Percentiles rank a stretch among this genome's conserved stretches.
These are phyloP conservation scores for Argopecten irradians DNA, from an alignment of 1,140 invertebrate species.

Conservation along the genomic window DNA sequence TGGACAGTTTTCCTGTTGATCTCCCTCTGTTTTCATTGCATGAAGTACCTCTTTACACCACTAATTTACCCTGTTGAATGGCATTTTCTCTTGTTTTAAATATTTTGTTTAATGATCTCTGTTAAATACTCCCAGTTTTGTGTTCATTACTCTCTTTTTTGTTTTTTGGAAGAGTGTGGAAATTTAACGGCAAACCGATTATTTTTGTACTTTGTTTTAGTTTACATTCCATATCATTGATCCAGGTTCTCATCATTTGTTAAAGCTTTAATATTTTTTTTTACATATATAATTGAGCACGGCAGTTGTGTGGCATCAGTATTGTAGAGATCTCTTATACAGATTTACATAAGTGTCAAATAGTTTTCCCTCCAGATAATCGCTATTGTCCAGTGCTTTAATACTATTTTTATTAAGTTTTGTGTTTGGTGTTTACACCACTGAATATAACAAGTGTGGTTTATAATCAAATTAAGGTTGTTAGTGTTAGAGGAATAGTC, in stretches of 20 bases:
- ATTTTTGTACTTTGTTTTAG: not conserved
- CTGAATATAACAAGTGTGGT: not conserved
- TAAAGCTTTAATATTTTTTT: not conserved
- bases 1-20: slow-evolving; percentile 16
- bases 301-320: not conserved
- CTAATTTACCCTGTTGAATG: not conserved
- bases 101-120: not conserved
- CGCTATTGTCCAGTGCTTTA: not conserved
- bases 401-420: not conserved
- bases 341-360: not conserved
- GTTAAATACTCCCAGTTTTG: not conserved
- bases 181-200: not conserved
- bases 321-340: not conserved
- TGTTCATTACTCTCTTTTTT: not conserved
- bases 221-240: not conserved
- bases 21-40: not conserved
- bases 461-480: not conserved
- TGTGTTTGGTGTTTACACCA: not conserved
- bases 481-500: not conserved
- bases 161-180: not conserved
- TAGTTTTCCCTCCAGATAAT: not conserved
- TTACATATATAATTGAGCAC: not conserved
- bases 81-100: not conserved
- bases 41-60: not conserved
- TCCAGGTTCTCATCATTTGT: not conserved